Conservation (phyloP, 2,797 vertebrate species). For the Crenuchus spilurus region DNA sequence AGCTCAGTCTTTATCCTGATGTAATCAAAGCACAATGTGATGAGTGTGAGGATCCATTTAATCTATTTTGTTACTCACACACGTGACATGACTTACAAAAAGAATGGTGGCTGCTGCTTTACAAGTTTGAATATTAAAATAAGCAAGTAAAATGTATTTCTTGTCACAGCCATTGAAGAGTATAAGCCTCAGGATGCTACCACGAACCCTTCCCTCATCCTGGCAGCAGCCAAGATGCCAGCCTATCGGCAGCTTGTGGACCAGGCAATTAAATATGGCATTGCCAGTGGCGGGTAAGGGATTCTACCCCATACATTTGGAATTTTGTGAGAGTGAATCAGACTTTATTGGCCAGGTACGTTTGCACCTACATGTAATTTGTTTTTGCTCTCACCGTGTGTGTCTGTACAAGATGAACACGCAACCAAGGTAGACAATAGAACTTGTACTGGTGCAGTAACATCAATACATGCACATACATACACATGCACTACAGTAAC, state of each 20-base stretch:
- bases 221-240: conserved; percentile 94
- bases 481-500: too few species aligned
- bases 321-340: not conserved
- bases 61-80: not conserved
- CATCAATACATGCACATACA: too few species aligned
- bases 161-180: conserved; percentile 88
- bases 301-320: not conserved
- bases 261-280: conserved; percentile 88
- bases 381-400: too few species aligned
- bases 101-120: not conserved
- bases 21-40: not conserved
- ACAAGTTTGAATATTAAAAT: not conserved
- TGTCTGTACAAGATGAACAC: too few species aligned
- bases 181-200: conserved; percentile 98
- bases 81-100: not conserved
- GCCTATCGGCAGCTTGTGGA: conserved; percentile 88
- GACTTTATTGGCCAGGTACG: too few species aligned
- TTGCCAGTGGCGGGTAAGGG: conserved; percentile 87
- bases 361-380: too few species aligned
- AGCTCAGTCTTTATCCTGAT: not conserved
- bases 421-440: too few species aligned
- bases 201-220: conserved; percentile 95
- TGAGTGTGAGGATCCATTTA: not conserved
- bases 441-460: too few species aligned
- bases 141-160: not conserved